Evolutionary conservation across 2,797 vertebrate genomes (phyloP).

Genomic region (Megaceryle alcyon): DNA sequence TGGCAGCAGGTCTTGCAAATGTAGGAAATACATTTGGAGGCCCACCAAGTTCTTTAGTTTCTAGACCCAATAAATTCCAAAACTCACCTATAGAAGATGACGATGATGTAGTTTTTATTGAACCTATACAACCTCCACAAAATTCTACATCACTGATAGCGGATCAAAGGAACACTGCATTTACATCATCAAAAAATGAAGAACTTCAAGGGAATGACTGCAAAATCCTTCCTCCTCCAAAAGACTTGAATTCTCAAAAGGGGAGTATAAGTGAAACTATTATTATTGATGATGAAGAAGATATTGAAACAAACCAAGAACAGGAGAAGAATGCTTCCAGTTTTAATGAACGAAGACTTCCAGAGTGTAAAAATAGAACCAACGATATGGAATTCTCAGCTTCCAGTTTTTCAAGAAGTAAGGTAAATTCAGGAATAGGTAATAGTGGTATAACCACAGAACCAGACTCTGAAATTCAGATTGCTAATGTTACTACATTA

Average conservation of each 20-base stretch:
- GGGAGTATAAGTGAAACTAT: constrained; percentile 91
- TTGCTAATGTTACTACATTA: constrained; percentile 96
- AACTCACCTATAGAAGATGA: constrained; percentile 85
- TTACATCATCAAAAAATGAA: constrained; percentile 80
- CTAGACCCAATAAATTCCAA: constrained; percentile 83
- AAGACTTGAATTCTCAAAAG: constrained; percentile 81
- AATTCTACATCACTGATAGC: constrained; percentile 73
- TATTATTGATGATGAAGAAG: constrained; percentile 98
- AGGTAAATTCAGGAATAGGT: constrained; percentile 82
- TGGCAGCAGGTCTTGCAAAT: constrained; percentile 88
- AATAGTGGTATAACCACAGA: constrained; percentile 91
- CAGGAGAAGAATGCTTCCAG: constrained; percentile 81
- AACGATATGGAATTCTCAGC: constrained; percentile 81
- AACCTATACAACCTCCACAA: constrained; percentile 84
- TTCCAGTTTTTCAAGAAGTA: constrained; percentile 85
- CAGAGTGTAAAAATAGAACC: constrained; percentile 81
- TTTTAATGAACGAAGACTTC: constrained; percentile 79
- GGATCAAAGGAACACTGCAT: constrained; percentile 73
- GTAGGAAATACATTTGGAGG: constrained; percentile 84
- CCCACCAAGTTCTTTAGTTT: constrained; percentile 78
- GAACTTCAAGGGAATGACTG: constrained; percentile 79
- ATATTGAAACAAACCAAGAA: constrained; percentile 85
- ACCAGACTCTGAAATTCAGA: constrained; percentile 96
- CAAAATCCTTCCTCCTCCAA: constrained; percentile 77
- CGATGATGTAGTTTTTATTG: constrained; percentile 94